Evolutionary conservation across 2,797 vertebrate genomes (phyloP).

Genomic region (Xenops minutus): DNA sequence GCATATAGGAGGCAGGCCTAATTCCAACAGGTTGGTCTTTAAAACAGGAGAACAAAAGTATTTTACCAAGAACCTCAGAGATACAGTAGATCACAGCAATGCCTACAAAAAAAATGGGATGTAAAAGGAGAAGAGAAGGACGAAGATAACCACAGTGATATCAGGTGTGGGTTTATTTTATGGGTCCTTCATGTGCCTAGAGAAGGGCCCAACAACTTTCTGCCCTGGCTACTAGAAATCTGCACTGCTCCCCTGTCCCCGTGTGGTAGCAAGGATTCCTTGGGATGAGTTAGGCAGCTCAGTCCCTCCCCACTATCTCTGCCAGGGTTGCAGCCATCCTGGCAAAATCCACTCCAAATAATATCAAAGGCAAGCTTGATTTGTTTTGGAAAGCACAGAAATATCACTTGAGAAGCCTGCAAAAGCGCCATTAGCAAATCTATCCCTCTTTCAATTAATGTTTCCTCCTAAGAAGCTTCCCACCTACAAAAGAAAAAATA

Average conservation of each 20-base stretch:
- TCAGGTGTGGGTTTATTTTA: neutral
- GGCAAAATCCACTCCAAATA: neutral
- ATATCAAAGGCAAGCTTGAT: neutral
- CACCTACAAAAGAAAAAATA: neutral
- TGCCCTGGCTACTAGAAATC: neutral
- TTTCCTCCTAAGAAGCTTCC: neutral
- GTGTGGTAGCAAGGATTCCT: neutral
- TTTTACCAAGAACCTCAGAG: neutral
- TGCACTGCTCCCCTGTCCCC: fast-evolving
- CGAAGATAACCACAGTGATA: neutral
- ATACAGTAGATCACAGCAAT: neutral
- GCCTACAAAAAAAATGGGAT: neutral
- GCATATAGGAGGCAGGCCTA: neutral
- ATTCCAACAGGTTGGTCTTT: neutral
- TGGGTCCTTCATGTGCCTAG: neutral
- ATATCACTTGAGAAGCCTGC: neutral
- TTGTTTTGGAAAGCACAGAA: neutral
- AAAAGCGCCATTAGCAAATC: neutral
- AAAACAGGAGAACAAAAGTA: neutral
- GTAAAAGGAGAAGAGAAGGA: neutral
- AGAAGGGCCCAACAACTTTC: neutral
- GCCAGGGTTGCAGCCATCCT: neutral
- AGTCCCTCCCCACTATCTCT: neutral
- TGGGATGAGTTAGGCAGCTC: neutral
- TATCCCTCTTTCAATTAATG: neutral